These are phyloP conservation scores for Papilio machaon DNA, from an alignment of 1,140 invertebrate genomes.

Conservation along the genomic window DNA sequence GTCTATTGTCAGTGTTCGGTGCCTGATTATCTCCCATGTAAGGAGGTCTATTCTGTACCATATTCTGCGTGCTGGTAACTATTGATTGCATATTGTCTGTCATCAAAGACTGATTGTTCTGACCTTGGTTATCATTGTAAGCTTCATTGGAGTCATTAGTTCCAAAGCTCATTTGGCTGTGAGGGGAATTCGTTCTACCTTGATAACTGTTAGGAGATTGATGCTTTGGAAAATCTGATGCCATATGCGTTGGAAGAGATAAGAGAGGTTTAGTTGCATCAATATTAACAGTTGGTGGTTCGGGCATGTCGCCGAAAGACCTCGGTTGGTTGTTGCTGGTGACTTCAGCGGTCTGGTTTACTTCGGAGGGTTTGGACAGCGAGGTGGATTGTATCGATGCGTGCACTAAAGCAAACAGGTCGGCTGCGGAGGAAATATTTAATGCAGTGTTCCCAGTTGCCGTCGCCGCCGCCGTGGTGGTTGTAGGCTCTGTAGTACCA, in stretches of 20 bases:
- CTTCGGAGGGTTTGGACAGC: slow-evolving; percentile 16
- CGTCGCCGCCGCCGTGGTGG: background rate
- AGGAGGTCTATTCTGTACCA: background rate
- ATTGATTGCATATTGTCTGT: background rate
- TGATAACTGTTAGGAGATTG: slow-evolving; percentile 19
- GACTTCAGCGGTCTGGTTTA: slow-evolving; percentile 46
- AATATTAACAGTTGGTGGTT: slow-evolving; percentile 32
- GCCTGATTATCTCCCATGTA: background rate
- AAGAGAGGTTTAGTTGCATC: slow-evolving; percentile 19
- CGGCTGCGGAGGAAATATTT: slow-evolving; percentile 63
- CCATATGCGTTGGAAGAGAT: background rate
- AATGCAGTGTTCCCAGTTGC: slow-evolving; percentile 40
- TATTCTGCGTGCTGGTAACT: background rate
- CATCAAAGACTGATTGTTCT: background rate
- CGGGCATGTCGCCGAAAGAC: slow-evolving; percentile 66
- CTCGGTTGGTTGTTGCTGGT: slow-evolving; percentile 57
- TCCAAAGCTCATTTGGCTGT: slow-evolving; percentile 27
- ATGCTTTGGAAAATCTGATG: slow-evolving; percentile 3
- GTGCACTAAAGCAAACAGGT: slow-evolving; percentile 71
- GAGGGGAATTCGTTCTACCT: background rate
- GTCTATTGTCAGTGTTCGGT: slow-evolving; percentile 6
- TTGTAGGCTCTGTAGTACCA: background rate
- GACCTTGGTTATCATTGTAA: background rate
- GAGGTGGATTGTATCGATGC: slow-evolving; percentile 61
- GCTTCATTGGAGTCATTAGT: slow-evolving; percentile 33